Conservation (phyloP, 1,140 invertebrate genomes). For the Hormaphis cornu region DNA sequence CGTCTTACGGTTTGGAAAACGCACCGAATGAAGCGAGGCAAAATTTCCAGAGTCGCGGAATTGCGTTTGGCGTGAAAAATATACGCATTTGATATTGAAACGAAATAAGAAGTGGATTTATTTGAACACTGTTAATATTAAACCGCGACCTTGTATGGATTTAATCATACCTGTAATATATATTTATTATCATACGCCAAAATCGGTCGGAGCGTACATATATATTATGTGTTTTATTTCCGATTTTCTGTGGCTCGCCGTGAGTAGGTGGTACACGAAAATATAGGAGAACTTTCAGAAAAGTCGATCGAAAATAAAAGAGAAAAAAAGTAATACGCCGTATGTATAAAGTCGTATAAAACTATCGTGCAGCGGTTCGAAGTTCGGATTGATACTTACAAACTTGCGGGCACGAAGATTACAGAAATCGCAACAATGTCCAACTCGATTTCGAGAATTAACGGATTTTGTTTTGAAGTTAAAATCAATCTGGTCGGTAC, state of each 20-base stretch:
- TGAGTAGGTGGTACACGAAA: no score
- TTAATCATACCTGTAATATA: no score
- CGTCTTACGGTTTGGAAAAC: no score
- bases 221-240: background rate
- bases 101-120: no score
- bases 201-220: no score
- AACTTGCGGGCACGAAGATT: conserved; percentile 5
- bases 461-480: background rate
- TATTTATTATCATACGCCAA: no score
- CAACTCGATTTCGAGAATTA: background rate
- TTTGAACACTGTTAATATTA: no score
- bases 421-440: conserved; percentile 11
- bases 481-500: background rate
- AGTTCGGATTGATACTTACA: conserved; percentile 21
- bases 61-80: no score
- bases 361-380: background rate
- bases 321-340: background rate
- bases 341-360: background rate
- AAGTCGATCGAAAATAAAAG: background rate
- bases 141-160: no score
- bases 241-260: background rate
- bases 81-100: no score
- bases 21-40: no score
- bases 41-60: no score
- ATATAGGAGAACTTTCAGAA: background rate